phyloP scores from a whole-genome alignment of 2,113 vertebrate species.

The Leucopsar rothschildi region DNA sequence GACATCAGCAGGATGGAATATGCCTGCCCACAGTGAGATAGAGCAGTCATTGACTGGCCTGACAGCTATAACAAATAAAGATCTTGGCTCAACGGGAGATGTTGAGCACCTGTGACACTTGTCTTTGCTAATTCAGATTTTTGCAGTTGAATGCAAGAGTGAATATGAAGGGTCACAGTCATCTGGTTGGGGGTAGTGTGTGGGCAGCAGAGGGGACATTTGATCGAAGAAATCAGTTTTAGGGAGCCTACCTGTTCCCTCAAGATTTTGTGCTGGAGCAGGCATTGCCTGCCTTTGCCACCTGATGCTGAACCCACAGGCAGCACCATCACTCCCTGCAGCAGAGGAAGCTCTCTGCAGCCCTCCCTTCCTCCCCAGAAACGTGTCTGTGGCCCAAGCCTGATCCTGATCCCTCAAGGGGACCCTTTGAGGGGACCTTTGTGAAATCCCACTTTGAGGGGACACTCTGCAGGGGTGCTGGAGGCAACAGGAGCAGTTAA shows the following conservation, averaged over 20 bases:
- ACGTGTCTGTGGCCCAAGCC: rapidly evolving
- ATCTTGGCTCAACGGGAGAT: neutral
- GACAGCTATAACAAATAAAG: neutral
- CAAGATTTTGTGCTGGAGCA: neutral
- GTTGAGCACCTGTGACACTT: neutral
- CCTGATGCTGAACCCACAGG: rapidly evolving
- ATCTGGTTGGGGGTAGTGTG: neutral
- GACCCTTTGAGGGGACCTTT: neutral
- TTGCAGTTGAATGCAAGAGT: neutral
- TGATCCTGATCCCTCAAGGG: neutral
- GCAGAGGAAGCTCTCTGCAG: rapidly evolving
- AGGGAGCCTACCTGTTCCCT: neutral
- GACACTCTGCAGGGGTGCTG: neutral
- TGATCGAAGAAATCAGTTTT: neutral
- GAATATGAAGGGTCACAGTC: neutral
- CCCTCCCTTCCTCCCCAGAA: neutral
- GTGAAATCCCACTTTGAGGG: too few relatives aligned
- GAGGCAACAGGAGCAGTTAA: neutral
- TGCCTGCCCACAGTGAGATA: neutral
- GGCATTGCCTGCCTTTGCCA: neutral
- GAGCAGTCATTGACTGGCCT: neutral
- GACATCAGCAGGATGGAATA: neutral
- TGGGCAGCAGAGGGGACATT: neutral
- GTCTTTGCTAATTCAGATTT: neutral
- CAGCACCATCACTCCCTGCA: rapidly evolving